These are phyloP conservation scores for Pentamera pediparva DNA, from an alignment of 53 echinoderm and acorn worm genomes.

Conservation along the genomic window DNA sequence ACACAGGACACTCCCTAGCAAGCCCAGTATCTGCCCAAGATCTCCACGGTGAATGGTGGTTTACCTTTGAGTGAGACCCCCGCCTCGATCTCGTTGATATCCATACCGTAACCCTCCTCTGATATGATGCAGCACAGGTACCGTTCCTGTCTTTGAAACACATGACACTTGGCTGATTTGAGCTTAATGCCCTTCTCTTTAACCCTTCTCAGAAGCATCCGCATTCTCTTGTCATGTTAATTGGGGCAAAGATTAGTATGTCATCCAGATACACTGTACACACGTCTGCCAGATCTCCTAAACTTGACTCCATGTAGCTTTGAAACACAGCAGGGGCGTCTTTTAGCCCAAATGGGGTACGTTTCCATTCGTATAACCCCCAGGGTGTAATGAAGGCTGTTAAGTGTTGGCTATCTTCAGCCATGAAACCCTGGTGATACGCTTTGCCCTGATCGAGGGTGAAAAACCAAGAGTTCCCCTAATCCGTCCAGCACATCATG, in stretches of 20 bases:
- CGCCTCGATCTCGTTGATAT: no score
- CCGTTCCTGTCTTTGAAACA: neutral
- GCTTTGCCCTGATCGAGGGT: constrained; percentile 49
- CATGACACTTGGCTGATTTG: constrained; percentile 26
- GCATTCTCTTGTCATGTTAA: constrained; percentile 16
- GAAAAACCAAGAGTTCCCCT: constrained; percentile 38
- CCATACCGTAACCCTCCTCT: no score
- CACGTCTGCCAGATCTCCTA: no score
- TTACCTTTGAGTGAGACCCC: constrained; percentile 40
- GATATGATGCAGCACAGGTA: constrained; percentile 13
- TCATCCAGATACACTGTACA: constrained; percentile 30
- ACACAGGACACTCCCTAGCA: no score
- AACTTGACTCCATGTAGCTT: no score
- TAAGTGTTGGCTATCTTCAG: constrained; percentile 16
- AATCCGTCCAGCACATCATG: constrained; percentile 55
- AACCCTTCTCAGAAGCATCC: neutral
- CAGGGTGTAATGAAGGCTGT: no score
- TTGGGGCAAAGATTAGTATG: no score
- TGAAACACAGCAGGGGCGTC: constrained; percentile 58
- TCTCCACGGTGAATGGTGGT: constrained; percentile 38
- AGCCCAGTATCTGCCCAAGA: constrained; percentile 32
- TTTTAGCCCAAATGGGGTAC: constrained; percentile 61
- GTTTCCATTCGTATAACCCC: constrained; percentile 62
- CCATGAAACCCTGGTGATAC: constrained; percentile 44
- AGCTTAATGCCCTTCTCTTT: constrained; percentile 37